Evolutionary conservation across 2,888 invertebrate genomes (phyloP), one percentile per base, ranked within the genome.

Genomic region (Drosophila multiciliata): DNA sequence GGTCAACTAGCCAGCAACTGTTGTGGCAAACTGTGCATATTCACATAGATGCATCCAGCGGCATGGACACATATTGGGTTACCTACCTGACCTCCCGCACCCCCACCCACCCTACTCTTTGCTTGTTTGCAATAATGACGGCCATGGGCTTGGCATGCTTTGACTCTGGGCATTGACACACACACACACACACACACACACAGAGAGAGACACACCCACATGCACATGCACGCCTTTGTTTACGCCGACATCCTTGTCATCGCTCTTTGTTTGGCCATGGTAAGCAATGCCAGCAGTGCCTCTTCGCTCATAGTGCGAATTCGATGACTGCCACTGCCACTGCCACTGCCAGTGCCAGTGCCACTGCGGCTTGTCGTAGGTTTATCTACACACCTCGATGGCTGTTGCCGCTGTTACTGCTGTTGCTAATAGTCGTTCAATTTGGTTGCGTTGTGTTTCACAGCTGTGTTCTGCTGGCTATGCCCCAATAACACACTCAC

Each of bases 261-360:
- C 59, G 53, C 50, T 52, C 52, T 48, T 61, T 73, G 73, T 76
- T 62, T 73, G 73, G 55, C 63, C 48, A 29, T 54, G 60, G 35
- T 26, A 52, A 73, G 48, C 57, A 63, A 12, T 54, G 35, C 8
- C 26, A n/a, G n/a, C 40, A 11, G 36, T 29, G 29, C 29, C 45
- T 23, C 45, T 45, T 23, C 23, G 48, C 40, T 53, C 64, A 50
- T 69, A 72, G 79, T 73, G 67, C 66, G 67, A 74, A 79, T 70
- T 81, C 76, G 71, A 81, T 81, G 82, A 82, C 73, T 78, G 58
- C 66, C 72, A 70, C 66, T 81, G 80, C 29, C 29, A 29, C 6
- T 29, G 29, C 29, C 29, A 29, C 6, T 26, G 5, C 26, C 26
- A 26, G 0, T 26, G 26, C 26, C 26, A 26, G 0, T 29, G 29